Base-by-base conservation (phyloP, 2,113 vertebrate genomes). In the Chaetodon auriga region DNA sequence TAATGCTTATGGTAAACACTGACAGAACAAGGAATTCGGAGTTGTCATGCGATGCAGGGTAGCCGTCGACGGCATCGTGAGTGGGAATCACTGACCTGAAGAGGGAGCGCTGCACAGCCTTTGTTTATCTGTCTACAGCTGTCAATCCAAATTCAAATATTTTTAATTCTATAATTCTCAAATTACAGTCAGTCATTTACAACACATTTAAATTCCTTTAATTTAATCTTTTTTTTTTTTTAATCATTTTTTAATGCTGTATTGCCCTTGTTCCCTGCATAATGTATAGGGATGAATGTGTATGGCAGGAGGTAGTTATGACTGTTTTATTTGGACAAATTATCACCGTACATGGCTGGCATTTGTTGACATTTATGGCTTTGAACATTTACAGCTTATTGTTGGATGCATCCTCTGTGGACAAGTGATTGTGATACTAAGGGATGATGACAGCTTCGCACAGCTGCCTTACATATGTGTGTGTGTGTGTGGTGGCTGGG, bases 401-500 rank as follows among this genome's bases (percentile, higher is more conserved):
- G 45, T 65, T 55, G 63, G 38, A 55, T 36, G 25, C 48, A 64
- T 53, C 46, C 6, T 48, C 41, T 57, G 68, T 7, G 23, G 68
- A 63, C 48, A 55, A 41, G 51, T 65, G 41, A 80, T 15, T 57
- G 41, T 73, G 71, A 81, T n/a, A 60, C 62, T 81, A n/a, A 81
- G n/a, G 35, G 16, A 60, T 41, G 63, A 14, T 75, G 79, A 81
- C 63, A 68, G 62, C 53, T 43, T 48, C 23, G 36, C 57, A n/a
- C 25, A 64, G 55, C 46, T 45, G 46, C 16, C 46, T 43, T 70
- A 30, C 57, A 69, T 62, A 23, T 10, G 13, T 70, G 18, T 53
- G 11, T 69, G 30, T 51, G 48, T 15, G 6, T 23, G 25, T 60
- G 63, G 13, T 23, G 21, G 51, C 15, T 36, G 60, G 78, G 69